A percentile compares a stretch with the other conserved stretches of the same genome.
phyloP scores from a whole-genome alignment of 2,888 invertebrate genomes.

The Eucera pruinosa region DNA sequence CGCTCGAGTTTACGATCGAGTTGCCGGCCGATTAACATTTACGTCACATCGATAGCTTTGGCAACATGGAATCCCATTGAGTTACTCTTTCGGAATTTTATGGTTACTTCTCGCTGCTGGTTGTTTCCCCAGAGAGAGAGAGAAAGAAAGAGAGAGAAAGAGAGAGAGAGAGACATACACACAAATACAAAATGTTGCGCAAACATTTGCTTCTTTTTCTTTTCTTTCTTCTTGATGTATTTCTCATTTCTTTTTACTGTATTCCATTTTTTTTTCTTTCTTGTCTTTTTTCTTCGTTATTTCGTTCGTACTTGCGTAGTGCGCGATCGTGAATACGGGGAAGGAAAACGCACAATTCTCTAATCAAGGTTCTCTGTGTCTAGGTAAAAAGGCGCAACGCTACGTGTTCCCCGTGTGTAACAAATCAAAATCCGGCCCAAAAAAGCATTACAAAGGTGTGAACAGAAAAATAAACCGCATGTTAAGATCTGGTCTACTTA shows the following conservation, averaged over 20 bases:
- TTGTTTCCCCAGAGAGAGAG: slow-evolving; percentile 18
- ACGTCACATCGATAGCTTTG: slow-evolving; percentile 64
- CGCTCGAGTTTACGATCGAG: slow-evolving; percentile 68
- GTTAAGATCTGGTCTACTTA: slow-evolving; percentile 83
- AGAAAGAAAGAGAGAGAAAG: slow-evolving; percentile 15
- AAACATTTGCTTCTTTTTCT: slow-evolving; percentile 5
- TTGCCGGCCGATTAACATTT: slow-evolving; percentile 68
- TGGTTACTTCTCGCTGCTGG: slow-evolving; percentile 25
- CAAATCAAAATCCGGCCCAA: slow-evolving; percentile 81
- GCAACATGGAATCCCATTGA: slow-evolving; percentile 60
- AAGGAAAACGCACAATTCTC: slow-evolving; percentile 29
- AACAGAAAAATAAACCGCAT: slow-evolving; percentile 77
- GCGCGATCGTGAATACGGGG: slow-evolving; percentile 33
- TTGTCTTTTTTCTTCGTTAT: background rate
- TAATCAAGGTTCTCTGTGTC: slow-evolving; percentile 33
- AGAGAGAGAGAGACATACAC: slow-evolving; percentile 13
- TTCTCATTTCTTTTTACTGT: background rate
- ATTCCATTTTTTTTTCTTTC: background rate
- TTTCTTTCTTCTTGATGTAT: background rate
- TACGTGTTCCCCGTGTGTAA: slow-evolving; percentile 56
- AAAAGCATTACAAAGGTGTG: slow-evolving; percentile 73
- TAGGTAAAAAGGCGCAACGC: slow-evolving; percentile 44
- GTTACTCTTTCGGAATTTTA: slow-evolving; percentile 58
- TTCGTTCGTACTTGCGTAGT: slow-evolving; percentile 35
- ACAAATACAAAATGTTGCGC: slow-evolving; percentile 22